Conservation (phyloP, 1,140 invertebrate species). For the Eurytemora carolleeae region DNA sequence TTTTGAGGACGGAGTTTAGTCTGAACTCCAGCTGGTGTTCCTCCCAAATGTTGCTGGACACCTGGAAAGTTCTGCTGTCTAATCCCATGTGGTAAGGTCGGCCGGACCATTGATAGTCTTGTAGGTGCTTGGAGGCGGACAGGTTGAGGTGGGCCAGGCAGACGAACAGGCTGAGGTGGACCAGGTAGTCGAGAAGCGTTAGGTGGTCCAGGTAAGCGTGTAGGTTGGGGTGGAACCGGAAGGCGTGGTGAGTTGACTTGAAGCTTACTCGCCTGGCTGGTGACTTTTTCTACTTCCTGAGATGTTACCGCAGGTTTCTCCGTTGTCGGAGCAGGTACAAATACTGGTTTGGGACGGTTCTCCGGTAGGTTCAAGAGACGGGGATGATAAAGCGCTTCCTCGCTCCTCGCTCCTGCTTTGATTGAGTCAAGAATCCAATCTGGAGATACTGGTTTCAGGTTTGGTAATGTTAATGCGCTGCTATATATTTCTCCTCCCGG, state of each 20-base stretch:
- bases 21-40: too few relatives aligned
- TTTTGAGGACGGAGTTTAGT: too few relatives aligned
- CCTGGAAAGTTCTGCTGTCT: too few relatives aligned
- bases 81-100: too few relatives aligned
- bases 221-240: not conserved
- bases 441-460: not conserved
- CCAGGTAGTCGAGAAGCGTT: too few relatives aligned
- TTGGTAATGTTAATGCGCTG: too few relatives aligned
- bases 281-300: not conserved
- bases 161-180: too few relatives aligned
- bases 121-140: too few relatives aligned
- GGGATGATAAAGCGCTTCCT: not conserved
- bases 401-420: not conserved
- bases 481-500: too few relatives aligned
- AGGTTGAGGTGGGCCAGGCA: too few relatives aligned
- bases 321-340: not conserved
- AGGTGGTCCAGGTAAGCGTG: not conserved
- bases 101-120: too few relatives aligned
- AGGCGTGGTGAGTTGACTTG: not conserved
- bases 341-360: not conserved
- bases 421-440: constrained; percentile 8
- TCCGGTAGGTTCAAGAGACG: constrained; percentile 1
- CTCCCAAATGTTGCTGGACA: too few relatives aligned
- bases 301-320: not conserved
- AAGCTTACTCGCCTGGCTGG: not conserved